Evolutionary conservation across 2,797 vertebrate species (phyloP), one percentile per base, ranked within the genome.

Genomic region (Enteromius radiatus): DNA sequence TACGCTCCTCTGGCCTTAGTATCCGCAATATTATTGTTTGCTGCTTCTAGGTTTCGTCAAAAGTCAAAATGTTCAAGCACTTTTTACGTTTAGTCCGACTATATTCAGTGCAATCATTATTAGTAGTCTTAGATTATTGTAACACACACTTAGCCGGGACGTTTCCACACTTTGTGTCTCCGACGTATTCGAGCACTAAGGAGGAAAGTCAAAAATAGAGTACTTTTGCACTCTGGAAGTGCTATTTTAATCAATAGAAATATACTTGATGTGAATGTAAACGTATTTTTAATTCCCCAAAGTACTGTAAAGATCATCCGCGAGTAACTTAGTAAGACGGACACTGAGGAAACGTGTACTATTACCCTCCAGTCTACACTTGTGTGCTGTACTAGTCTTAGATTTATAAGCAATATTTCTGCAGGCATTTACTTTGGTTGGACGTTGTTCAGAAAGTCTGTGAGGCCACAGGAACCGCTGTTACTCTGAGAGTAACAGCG

Each of bases 351-450:
- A 65, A 65, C 47, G 28, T 85, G 67, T 80, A 70, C 70, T 84
- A 78, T 84, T 59, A 82, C 67, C 71, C 63, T 79, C 6, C 28
- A 33, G 78, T 84, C 74, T 86, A 49, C 81, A 56, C 76, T 69
- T 82, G 36, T 85, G 85, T 88, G 78, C 59, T 84, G 85, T 87
- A 69, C 61, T 88, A 81, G 86, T 82, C 56, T 80, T 84, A 85
- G 84, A 83, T 85, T 80, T 83, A 85, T 80, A 86, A 81, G 85
- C 84, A 88, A 89, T 88, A 88, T 86, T 86, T 84, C 76, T 82
- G 61, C 85, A 84, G 77, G 78, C 64, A 75, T 63, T 81, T 74
- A 64, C 38, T 84, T 80, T 68, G 52, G 33, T 84, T 75, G 61
- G 71, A 75, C 26, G 38, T 71, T 73, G 49, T 47, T 78, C 45